Percentiles rank a stretch among this genome's conserved stretches.
phyloP scores from a whole-genome alignment of 2,113 vertebrate species.

The Bucco capensis region DNA sequence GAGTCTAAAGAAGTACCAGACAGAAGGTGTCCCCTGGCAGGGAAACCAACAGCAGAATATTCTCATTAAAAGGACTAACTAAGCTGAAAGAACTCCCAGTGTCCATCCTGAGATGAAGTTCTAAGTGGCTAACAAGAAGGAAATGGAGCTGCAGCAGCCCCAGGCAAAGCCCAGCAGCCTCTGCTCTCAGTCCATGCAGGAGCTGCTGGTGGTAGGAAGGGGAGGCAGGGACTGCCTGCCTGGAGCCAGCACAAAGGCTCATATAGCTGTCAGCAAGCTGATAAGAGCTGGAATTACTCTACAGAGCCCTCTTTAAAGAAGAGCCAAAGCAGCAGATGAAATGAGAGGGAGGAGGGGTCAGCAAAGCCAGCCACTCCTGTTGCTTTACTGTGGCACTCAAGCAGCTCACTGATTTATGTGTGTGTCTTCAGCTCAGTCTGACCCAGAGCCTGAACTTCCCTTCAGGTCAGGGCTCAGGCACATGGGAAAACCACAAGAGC shows the following conservation, averaged over 20 bases:
- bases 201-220: slow-evolving; percentile 43
- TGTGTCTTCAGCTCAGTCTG: slow-evolving; percentile 64
- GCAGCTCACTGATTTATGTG: slow-evolving; percentile 75
- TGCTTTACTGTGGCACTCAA: slow-evolving; percentile 74
- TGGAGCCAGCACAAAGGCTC: slow-evolving; percentile 73
- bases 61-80: slow-evolving; percentile 3
- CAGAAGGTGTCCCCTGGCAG: slow-evolving; percentile 19
- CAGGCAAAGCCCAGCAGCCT: neutral
- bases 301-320: slow-evolving; percentile 75
- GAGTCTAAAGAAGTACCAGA: slow-evolving; percentile 5
- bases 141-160: slow-evolving; percentile 19
- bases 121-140: neutral
- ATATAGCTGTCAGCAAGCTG: slow-evolving; percentile 83
- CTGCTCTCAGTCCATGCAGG: neutral
- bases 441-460: slow-evolving; percentile 51
- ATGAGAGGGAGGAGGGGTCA: slow-evolving; percentile 75
- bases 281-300: slow-evolving; percentile 79
- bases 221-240: slow-evolving; percentile 65
- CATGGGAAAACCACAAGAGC: neutral
- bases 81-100: neutral
- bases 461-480: slow-evolving; percentile 38
- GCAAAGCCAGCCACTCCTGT: slow-evolving; percentile 70
- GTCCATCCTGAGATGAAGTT: neutral
- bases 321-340: slow-evolving; percentile 77
- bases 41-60: slow-evolving; percentile 1